phyloP scores from a whole-genome alignment of 2,888 invertebrate genomes.

The Rhingia campestris region DNA sequence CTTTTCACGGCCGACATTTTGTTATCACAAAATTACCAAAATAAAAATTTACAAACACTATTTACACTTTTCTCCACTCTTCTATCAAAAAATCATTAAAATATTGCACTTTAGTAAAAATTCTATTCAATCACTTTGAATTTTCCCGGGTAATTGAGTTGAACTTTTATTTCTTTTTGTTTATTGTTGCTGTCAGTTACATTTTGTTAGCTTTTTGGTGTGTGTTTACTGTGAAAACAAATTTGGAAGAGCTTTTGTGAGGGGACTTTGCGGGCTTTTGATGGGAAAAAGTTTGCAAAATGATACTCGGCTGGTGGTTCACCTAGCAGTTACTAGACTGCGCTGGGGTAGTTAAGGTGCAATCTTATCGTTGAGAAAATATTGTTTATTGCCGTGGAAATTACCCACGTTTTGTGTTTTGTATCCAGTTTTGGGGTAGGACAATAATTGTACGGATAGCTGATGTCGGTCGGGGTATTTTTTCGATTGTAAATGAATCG shows the following conservation, averaged over 20 bases:
- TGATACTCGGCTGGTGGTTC: constrained; percentile 15
- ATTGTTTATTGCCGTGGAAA: no score
- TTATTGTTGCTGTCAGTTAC: constrained; percentile 36
- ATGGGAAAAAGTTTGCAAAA: constrained; percentile 24
- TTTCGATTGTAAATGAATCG: background rate
- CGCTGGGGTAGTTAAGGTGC: constrained; percentile 5
- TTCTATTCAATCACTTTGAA: constrained; percentile 23
- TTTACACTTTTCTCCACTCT: constrained; percentile 10
- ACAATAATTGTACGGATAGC: constrained; percentile 4
- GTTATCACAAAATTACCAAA: constrained; percentile 13
- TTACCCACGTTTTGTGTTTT: background rate
- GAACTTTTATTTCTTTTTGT: constrained; percentile 12
- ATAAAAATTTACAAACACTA: background rate
- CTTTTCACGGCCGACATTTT: constrained; percentile 82
- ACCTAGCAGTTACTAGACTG: constrained; percentile 28
- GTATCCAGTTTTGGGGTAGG: constrained; percentile 22
- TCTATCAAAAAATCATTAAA: background rate
- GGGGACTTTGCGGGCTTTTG: constrained; percentile 6
- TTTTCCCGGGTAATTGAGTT: constrained; percentile 27
- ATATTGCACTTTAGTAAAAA: background rate
- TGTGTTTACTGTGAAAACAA: constrained; percentile 42
- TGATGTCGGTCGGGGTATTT: background rate
- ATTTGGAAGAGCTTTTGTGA: constrained; percentile 29
- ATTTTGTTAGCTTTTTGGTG: constrained; percentile 38
- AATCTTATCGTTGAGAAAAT: constrained; percentile 12